These are phyloP conservation scores for Slavum lentiscoides DNA, from an alignment of 2,888 invertebrate genomes.

Conservation along the genomic window DNA sequence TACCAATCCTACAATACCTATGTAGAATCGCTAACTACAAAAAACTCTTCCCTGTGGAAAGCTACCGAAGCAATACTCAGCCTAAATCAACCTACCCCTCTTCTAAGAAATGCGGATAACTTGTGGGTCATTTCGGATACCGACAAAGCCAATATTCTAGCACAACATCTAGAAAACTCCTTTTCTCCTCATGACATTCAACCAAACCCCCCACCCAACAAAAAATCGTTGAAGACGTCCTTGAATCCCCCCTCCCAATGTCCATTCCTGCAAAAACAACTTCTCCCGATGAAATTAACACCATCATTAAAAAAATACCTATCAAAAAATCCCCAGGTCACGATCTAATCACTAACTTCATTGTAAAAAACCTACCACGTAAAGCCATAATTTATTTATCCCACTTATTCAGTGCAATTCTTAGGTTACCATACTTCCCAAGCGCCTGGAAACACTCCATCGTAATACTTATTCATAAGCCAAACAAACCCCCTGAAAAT, in stretches of 20 bases:
- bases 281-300: slow-evolving; percentile 14
- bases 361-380: slow-evolving; percentile 56
- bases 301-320: slow-evolving; percentile 30
- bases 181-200: slow-evolving; percentile 32
- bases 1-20: too few species aligned
- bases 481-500: slow-evolving; percentile 42
- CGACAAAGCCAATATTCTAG: slow-evolving; percentile 36
- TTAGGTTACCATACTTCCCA: slow-evolving; percentile 56
- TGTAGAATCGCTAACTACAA: too few species aligned
- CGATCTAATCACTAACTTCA: slow-evolving; percentile 56
- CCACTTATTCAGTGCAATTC: slow-evolving; percentile 56
- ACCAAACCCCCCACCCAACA: neutral
- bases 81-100: too few species aligned
- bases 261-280: too few species aligned
- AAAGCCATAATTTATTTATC: slow-evolving; percentile 56
- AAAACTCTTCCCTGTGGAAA: too few species aligned
- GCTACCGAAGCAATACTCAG: too few species aligned
- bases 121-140: slow-evolving; percentile 11
- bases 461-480: slow-evolving; percentile 52
- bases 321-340: slow-evolving; percentile 55
- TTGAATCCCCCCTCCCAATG: too few species aligned
- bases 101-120: slow-evolving; percentile 2
- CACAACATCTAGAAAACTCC: slow-evolving; percentile 17
- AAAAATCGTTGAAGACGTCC: too few species aligned
- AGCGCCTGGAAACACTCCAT: slow-evolving; percentile 56